These are phyloP conservation scores for Drosophila tropicalis DNA, from an alignment of 1,140 invertebrate species.

Conservation along the genomic window DNA sequence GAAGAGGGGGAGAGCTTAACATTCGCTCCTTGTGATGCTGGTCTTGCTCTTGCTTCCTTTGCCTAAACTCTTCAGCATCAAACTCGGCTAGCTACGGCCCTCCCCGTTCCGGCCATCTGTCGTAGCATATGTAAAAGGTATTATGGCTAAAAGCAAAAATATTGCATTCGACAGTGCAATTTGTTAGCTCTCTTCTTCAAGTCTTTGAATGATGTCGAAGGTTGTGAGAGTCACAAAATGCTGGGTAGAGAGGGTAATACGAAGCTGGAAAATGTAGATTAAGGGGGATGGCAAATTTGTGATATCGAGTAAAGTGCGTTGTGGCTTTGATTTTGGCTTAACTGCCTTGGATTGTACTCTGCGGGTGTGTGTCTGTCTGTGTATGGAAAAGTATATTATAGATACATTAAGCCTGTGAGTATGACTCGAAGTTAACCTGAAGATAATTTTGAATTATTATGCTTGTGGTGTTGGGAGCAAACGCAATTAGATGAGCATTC, in stretches of 20 bases:
- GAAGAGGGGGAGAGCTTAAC: constrained; percentile 44
- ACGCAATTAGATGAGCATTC: neutral
- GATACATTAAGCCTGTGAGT: constrained; percentile 45
- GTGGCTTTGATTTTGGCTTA: constrained; percentile 54
- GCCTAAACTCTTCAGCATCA: no score
- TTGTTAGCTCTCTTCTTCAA: constrained; percentile 62
- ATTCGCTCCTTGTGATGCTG: constrained; percentile 40
- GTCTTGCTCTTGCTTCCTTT: neutral
- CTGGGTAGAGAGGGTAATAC: no score
- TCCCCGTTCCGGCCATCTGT: constrained; percentile 45
- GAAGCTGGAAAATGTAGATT: neutral
- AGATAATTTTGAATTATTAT: constrained; percentile 18
- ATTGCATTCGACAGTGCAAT: constrained; percentile 81
- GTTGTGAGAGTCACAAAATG: neutral
- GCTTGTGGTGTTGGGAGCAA: neutral
- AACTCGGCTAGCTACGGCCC: neutral
- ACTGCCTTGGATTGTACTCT: neutral
- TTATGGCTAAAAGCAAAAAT: constrained; percentile 82
- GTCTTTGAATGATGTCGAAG: constrained; percentile 75
- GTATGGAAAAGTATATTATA: constrained; percentile 39
- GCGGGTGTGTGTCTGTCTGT: neutral
- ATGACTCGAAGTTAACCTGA: constrained; percentile 22
- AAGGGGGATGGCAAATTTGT: constrained; percentile 35
- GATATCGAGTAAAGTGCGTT: constrained; percentile 58
- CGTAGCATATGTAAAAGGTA: constrained; percentile 80